Conservation (phyloP, 2,888 invertebrate species). For the Clivina fossor region DNA sequence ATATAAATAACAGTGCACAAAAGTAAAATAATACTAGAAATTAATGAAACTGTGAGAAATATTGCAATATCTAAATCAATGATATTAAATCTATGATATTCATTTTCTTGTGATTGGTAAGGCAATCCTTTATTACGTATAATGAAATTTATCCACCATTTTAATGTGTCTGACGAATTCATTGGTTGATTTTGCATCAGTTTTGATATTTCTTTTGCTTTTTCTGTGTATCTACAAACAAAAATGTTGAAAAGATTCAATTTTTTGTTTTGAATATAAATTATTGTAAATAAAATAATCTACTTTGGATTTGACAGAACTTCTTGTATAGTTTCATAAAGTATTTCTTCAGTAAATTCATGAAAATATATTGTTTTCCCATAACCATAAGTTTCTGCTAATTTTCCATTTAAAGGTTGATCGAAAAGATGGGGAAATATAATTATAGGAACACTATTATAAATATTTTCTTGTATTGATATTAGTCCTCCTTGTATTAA, state of each 20-base stretch:
- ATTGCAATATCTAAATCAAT: too few relatives aligned
- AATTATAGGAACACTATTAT: constrained; percentile 23
- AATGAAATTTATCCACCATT: constrained; percentile 13
- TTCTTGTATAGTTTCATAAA: constrained; percentile 17
- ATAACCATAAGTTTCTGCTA: constrained; percentile 10
- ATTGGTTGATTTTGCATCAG: constrained; percentile 19
- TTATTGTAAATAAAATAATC: too few relatives aligned
- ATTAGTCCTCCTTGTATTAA: constrained; percentile 23
- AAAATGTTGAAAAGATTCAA: too few relatives aligned
- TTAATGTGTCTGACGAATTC: constrained; percentile 3
- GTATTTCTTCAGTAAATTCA: constrained; percentile 9
- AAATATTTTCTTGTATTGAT: constrained; percentile 22
- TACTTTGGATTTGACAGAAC: constrained; percentile 16
- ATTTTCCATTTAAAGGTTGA: constrained; percentile 11
- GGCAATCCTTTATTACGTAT: constrained; percentile 19
- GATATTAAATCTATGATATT: too few relatives aligned
- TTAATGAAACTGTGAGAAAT: too few relatives aligned
- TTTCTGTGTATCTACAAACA: constrained; percentile 20
- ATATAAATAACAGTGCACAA: too few relatives aligned
- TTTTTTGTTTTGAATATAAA: too few relatives aligned
- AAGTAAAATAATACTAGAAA: too few relatives aligned
- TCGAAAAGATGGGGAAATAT: constrained; percentile 15
- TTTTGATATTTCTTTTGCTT: constrained; percentile 4
- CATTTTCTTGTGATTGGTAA: not conserved
- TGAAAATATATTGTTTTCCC: constrained; percentile 3